These are phyloP conservation scores for Henicopernis longicauda DNA, from an alignment of 2,113 vertebrate genomes.

Conservation along the genomic window DNA sequence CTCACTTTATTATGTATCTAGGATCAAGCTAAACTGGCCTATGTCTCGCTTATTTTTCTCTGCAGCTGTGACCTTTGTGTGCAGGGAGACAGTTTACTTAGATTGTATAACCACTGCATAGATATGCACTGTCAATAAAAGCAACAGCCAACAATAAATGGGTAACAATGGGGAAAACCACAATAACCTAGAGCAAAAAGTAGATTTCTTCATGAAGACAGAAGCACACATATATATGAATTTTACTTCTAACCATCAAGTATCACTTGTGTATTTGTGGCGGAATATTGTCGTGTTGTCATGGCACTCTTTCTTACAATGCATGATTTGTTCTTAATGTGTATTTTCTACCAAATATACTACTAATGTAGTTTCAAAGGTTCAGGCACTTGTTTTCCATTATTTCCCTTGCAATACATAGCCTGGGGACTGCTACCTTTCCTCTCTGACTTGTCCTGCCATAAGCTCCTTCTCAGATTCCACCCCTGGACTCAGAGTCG, in stretches of 20 bases:
- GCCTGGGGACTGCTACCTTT: neutral
- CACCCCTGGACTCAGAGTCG: neutral
- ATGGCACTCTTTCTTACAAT: neutral
- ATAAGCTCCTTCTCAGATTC: neutral
- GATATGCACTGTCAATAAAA: neutral
- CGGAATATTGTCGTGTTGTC: neutral
- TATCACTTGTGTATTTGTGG: neutral
- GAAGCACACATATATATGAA: neutral
- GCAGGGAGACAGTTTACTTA: neutral
- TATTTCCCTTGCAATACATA: neutral
- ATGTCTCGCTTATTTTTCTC: neutral
- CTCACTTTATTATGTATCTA: neutral
- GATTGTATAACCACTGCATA: neutral
- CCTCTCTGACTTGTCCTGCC: neutral
- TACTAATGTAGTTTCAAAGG: neutral
- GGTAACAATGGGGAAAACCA: neutral
- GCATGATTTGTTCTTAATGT: neutral
- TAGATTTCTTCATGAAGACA: neutral
- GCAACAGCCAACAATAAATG: neutral
- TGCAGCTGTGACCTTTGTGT: neutral
- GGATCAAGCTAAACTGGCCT: neutral
- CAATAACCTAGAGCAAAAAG: neutral
- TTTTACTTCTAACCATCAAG: neutral
- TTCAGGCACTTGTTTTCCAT: neutral
- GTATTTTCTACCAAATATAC: neutral